These are phyloP conservation scores for Mylabris sibirica DNA, from an alignment of 2,888 invertebrate species.

Conservation along the genomic window DNA sequence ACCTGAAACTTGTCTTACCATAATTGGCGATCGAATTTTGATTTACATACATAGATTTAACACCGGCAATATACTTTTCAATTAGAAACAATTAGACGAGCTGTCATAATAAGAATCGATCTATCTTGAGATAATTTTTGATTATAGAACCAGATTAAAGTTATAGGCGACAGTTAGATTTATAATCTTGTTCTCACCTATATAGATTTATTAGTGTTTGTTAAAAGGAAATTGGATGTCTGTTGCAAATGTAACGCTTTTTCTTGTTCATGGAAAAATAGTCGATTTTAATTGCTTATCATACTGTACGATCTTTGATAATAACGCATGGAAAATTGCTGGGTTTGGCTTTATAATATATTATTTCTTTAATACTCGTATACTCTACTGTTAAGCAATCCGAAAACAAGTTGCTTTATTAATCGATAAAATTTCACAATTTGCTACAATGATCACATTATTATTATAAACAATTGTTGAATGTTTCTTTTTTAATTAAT, in stretches of 20 bases:
- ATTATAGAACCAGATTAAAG: background rate
- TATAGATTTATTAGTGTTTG: too few species aligned
- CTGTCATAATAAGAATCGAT: background rate
- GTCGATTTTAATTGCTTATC: conserved; percentile 6
- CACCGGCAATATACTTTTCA: background rate
- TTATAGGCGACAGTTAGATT: conserved; percentile 8
- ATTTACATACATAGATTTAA: background rate
- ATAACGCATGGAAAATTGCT: background rate
- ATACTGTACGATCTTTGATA: background rate
- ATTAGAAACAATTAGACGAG: background rate
- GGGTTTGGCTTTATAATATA: conserved; percentile 4
- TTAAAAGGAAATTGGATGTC: too few species aligned
- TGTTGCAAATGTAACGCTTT: too few species aligned
- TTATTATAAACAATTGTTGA: background rate
- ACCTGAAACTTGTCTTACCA: too few species aligned
- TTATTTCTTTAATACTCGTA: background rate
- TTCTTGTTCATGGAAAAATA: too few species aligned
- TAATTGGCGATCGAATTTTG: conserved; percentile 23
- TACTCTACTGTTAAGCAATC: background rate
- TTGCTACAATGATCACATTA: background rate
- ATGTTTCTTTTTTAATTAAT: background rate
- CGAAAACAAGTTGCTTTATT: background rate
- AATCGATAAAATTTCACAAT: conserved; percentile 6
- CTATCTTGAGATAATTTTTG: background rate
- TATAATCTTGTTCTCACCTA: background rate